Base-by-base conservation (phyloP, 1,140 invertebrate genomes). In the Ostrea denselamellosa region DNA sequence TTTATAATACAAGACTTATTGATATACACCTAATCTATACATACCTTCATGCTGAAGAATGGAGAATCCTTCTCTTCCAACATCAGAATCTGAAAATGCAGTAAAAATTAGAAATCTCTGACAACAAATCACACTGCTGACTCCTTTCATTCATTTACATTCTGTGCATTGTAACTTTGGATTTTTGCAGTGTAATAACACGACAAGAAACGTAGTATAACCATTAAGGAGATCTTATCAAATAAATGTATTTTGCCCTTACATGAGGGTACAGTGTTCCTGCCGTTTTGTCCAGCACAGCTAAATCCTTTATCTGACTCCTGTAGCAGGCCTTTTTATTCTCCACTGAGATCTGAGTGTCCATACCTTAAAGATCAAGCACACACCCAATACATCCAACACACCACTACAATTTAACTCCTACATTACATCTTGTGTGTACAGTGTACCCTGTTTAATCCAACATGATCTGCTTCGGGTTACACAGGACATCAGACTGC, bases 261-360 rank as follows among this genome's bases (percentile, higher is more conserved):
- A 97, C 97, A 94, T 97, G 97, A 0, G 96, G 96, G 92, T 97
- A 97, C 5, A 98, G 94, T n/a, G 97, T 97, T 68, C 96, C 96
- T 88, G 97, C 96, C 53, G 96, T 96, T 4, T 97, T 93, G 94
- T 98, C 97, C 90, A 97, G 97, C 17, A 97, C 95, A 22, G 96
- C 95, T 19, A 97, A 93, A 22, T 96, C 96, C 81, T 96, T 96
- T 0, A 97, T 94, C 92, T 96, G 96, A 62, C 96, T 95, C 88
- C 97, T 95, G 87, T 98, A 96, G 51, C 97, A 96, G 95, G 97
- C 97, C 90, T 97, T 95, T 90, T 92, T 97, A 97, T n/a, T 97
- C 97, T 94, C 97, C 96, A 92, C 97, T 97, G 95, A 97, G 96
- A 93, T 85, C 86, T 90, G 90, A 90, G 96, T 96, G 94, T 97